A percentile compares a stretch with the other conserved stretches of the same genome.
phyloP scores from a whole-genome alignment of 2,797 vertebrate species.

The Scyliorhinus canicula region DNA sequence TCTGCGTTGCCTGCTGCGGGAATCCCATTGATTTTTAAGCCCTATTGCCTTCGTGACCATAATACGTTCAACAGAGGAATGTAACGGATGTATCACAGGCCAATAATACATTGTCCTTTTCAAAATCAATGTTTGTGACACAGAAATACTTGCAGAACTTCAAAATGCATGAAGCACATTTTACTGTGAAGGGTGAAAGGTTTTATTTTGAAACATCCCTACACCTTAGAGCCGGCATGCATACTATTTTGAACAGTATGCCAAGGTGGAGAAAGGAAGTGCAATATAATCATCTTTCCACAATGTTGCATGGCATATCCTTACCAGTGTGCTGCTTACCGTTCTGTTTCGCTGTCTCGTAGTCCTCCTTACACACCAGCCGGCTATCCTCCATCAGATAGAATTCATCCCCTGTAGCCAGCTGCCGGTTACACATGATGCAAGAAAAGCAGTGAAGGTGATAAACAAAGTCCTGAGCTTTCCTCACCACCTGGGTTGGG shows the following conservation, averaged over 20 bases:
- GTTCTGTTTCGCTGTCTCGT: slow-evolving; percentile 94
- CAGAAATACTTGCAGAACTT: neutral
- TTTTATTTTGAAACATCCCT: neutral
- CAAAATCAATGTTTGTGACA: neutral
- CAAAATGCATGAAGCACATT: neutral
- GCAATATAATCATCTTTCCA: neutral
- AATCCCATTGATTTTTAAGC: neutral
- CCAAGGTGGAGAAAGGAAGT: neutral
- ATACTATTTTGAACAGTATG: neutral
- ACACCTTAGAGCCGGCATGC: neutral
- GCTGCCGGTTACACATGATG: slow-evolving; percentile 90
- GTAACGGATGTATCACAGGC: neutral
- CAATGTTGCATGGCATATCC: neutral
- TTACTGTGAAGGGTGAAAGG: neutral
- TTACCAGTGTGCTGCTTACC: slow-evolving; percentile 58
- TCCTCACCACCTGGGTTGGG: slow-evolving; percentile 93
- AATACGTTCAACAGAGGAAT: neutral
- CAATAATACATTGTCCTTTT: neutral
- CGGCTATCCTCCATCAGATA: slow-evolving; percentile 97
- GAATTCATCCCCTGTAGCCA: slow-evolving; percentile 95
- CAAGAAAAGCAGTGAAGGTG: slow-evolving; percentile 96
- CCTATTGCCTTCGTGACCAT: neutral
- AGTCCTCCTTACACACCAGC: slow-evolving; percentile 96
- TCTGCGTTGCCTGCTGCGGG: neutral
- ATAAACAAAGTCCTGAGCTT: slow-evolving; percentile 97